phyloP scores from a whole-genome alignment of 2,888 invertebrate species.

The Onchidella celtica region DNA sequence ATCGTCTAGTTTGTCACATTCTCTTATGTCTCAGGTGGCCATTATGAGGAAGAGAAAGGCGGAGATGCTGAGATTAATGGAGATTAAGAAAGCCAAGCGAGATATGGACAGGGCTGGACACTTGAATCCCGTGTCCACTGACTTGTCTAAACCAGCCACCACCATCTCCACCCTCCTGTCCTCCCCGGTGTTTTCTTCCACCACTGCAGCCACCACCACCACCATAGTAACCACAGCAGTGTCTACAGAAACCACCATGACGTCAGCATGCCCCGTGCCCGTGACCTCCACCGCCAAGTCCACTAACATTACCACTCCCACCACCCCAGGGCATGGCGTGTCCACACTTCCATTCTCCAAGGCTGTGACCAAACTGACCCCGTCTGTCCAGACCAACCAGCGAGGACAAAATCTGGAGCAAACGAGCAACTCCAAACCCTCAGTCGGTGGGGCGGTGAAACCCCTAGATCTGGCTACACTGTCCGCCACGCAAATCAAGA shows the following conservation, averaged over 20 bases:
- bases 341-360: neutral
- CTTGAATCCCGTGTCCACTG: neutral
- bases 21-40: no score
- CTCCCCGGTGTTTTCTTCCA: neutral
- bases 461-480: neutral
- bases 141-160: neutral
- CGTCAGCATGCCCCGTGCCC: neutral
- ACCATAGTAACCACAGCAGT: neutral
- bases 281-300: neutral
- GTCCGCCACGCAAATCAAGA: constrained; percentile 19
- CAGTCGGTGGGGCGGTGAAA: neutral
- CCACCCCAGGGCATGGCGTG: neutral
- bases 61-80: constrained; percentile 49
- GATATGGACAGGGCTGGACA: constrained; percentile 36
- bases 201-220: constrained; percentile 1
- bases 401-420: neutral
- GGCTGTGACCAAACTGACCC: neutral
- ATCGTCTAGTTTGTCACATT: no score
- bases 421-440: neutral
- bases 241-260: neutral
- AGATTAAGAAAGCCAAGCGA: constrained; percentile 48
- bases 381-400: neutral
- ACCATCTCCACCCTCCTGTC: neutral
- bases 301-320: neutral
- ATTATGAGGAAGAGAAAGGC: constrained; percentile 52